Percentiles rank a stretch among this genome's conserved stretches.
Conservation (phyloP, 2,888 invertebrate species). For the Altica lythri region DNA sequence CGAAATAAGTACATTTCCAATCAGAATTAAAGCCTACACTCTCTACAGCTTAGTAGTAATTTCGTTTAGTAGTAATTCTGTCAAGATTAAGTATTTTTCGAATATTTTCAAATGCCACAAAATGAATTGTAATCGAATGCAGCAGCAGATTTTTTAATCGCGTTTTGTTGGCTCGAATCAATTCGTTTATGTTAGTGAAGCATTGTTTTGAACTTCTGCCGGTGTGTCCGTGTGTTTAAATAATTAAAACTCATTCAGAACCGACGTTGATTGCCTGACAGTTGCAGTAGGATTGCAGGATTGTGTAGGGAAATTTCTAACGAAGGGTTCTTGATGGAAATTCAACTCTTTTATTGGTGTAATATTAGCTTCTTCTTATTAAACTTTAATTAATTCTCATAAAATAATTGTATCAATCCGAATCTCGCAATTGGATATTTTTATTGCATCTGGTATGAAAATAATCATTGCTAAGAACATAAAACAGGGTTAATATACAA, state of each 20-base stretch:
- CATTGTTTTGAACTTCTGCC: constrained; percentile 7
- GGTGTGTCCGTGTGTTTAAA: constrained; percentile 23
- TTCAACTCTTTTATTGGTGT: too few relatives aligned
- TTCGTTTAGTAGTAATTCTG: not conserved
- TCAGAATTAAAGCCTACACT: too few relatives aligned
- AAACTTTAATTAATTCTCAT: too few relatives aligned
- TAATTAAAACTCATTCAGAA: constrained; percentile 36
- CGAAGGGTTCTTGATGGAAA: too few relatives aligned
- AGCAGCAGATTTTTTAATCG: constrained; percentile 9
- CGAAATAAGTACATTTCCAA: too few relatives aligned
- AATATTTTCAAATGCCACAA: not conserved
- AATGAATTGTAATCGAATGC: constrained; percentile 3
- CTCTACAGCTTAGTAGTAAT: too few relatives aligned
- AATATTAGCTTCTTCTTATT: too few relatives aligned
- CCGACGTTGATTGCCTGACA: constrained; percentile 40
- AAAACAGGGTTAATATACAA: too few relatives aligned
- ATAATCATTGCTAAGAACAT: too few relatives aligned
- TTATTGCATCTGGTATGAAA: too few relatives aligned
- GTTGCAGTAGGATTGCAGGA: constrained; percentile 29
- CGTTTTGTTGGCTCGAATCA: constrained; percentile 3
- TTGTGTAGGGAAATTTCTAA: constrained; percentile 8
- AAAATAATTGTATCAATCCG: too few relatives aligned
- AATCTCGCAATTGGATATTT: too few relatives aligned
- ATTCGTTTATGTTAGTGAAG: constrained; percentile 1
- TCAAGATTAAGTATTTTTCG: not conserved